Base-by-base conservation (phyloP, 1,140 invertebrate genomes). In the Laodelphax striatellus region DNA sequence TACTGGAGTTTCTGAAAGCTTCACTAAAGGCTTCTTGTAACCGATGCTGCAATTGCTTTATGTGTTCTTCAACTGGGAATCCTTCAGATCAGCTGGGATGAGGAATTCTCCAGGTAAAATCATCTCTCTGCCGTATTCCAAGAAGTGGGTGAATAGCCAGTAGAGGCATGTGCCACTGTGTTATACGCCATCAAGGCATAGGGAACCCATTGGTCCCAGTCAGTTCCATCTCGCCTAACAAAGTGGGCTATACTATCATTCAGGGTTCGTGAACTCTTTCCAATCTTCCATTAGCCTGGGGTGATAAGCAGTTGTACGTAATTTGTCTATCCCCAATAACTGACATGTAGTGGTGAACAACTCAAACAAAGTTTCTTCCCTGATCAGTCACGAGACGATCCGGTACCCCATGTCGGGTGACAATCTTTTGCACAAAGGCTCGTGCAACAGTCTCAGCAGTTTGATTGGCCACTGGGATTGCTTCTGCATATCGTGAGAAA, bases 401-500 rank as follows among this genome's bases (percentile, higher is more conserved):
- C 16, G 69, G 69, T 13, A 57, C 54, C 1, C 68, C 69, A 65
- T 63, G 64, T 41, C 62, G 60, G 9, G 54, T 43, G 43, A 70
- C 63, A 21, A 71, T 64, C 11, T 66, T 28, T 55, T 62, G 13
- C 2, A 66, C 66, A 14, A 69, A 62, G 14, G 56, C 46, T 17
- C 52, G 57, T 11, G 65, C 63, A 21, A 66, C 60, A 0, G 64
- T 66, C 52, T 66, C 59, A 6, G 66, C 65, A 24, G 63, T 65
- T 57, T 68, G 62, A 53, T 72, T 55, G 31, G 60, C 58, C 3
- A 72, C 21, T 17, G 66, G 46, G 17, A 61, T 66, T 10, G 65
- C 66, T 55, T 69, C 64, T 2, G 24, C 52, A 58, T 63, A 73
- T 57, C 67, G 66, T 3, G 70, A 71, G 13, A 67, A 69, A 34